Evolutionary conservation across 2,113 vertebrate species (phyloP), one percentile per base, ranked within the genome.

Genomic region (Cyprinodon tularosa): DNA sequence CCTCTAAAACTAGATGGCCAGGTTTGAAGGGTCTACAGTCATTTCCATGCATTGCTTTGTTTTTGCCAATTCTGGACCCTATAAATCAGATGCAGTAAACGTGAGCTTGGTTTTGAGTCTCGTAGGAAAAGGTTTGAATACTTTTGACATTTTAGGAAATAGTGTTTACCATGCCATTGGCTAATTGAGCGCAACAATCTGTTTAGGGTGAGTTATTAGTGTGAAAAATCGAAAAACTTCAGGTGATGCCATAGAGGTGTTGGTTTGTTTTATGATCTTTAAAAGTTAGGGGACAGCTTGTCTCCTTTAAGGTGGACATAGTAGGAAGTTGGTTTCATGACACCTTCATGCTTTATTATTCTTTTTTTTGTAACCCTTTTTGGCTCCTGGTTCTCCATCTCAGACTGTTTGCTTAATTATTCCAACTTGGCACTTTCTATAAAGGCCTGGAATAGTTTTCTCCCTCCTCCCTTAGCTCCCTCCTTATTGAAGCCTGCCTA

Each of bases 401-500:
- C 80, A 78, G 60, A 62, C 82, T 76, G 77, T 92, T 94, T 91
- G 86, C 87, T 93, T 92, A 76, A 94, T 95, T 94, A 88, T 95
- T 95, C 94, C 93, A 20, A 64, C 95, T 94, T 90, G 88, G 88
- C 91, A 95, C 95, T 94, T 95, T 95, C 95, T 95, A 95, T 93
- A 90, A 94, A 93, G 91, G 90, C 93, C 86, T 84, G 94, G 92
- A 88, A 95, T 94, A 92, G 93, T 92, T 94, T 93, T 72, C 86
- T 76, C 78, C 82, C 89, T 68, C 45, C 37, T 65, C 69, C 66
- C 12, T 57, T 60, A 80, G 38, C 79, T 80, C 89, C 39, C 83
- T 82, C 93, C 95, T 97, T 96, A 96, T 96, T 97, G 95, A 96
- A 97, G 96, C 94, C 92, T 85, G 94, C 94, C 95, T 95, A 94